Conservation (phyloP, 2,797 vertebrate genomes). For the Neosalanx taihuensis region DNA sequence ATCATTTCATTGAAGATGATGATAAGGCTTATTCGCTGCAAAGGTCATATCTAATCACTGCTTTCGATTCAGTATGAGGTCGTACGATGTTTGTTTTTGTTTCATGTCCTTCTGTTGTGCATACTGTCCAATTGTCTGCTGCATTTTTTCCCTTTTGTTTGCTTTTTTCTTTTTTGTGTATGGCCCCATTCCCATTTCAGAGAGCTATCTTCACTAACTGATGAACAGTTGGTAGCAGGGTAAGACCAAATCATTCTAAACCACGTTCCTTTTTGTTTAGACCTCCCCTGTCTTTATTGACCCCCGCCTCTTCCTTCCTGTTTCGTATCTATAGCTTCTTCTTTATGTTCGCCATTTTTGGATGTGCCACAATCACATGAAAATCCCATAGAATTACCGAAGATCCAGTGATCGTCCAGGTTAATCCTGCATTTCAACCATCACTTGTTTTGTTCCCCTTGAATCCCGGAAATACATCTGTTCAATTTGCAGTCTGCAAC, state of each 20-base stretch:
- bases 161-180: constrained; percentile 81
- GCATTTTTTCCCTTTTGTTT: constrained; percentile 69
- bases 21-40: not conserved
- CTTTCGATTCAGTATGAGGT: constrained; percentile 35
- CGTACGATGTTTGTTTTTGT: constrained; percentile 58
- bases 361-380: constrained; percentile 49
- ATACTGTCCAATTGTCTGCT: constrained; percentile 70
- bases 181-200: constrained; percentile 93
- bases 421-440: constrained; percentile 35
- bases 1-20: not conserved
- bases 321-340: constrained; percentile 49
- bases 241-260: constrained; percentile 85
- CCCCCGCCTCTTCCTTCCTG: constrained; percentile 60
- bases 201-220: constrained; percentile 90
- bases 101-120: constrained; percentile 66
- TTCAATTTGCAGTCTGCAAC: not conserved
- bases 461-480: not conserved
- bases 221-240: constrained; percentile 95
- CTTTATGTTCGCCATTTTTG: constrained; percentile 7
- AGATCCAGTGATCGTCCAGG: constrained; percentile 44
- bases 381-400: constrained; percentile 46
- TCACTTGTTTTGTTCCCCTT: constrained; percentile 27
- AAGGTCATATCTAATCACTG: not conserved
- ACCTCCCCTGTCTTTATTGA: constrained; percentile 74
- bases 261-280: constrained; percentile 76